phyloP scores from a whole-genome alignment of 2,888 invertebrate genomes.

The Tenthredo mesomela region DNA sequence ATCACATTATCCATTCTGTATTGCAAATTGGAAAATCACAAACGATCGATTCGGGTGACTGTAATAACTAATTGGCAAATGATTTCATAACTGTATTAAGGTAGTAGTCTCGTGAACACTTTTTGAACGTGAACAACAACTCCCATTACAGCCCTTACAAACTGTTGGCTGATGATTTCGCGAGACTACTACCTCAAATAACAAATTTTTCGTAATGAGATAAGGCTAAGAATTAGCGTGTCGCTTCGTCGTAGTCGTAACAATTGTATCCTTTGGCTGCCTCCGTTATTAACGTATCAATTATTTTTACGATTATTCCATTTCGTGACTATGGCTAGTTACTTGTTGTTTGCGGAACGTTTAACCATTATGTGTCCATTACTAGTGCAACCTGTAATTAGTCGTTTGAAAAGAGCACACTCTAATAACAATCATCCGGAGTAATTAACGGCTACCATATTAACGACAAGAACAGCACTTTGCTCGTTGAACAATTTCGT shows the following conservation, averaged over 20 bases:
- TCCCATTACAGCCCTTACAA: too few relatives aligned
- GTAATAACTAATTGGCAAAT: neutral
- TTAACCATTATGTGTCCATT: constrained; percentile 41
- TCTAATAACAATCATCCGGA: neutral
- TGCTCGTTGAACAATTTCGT: constrained; percentile 5
- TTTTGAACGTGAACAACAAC: too few relatives aligned
- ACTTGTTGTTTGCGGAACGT: constrained; percentile 37
- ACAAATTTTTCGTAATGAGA: neutral
- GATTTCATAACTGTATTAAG: neutral
- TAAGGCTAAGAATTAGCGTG: constrained; percentile 30
- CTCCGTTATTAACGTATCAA: constrained; percentile 44
- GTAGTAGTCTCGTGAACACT: too few relatives aligned
- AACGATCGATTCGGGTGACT: neutral
- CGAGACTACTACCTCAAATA: too few relatives aligned
- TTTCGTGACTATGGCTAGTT: constrained; percentile 43
- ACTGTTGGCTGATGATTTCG: too few relatives aligned
- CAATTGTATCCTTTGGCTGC: neutral
- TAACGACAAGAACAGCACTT: constrained; percentile 13
- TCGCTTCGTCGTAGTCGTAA: constrained; percentile 32
- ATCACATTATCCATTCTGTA: neutral
- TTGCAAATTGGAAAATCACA: neutral
- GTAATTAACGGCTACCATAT: constrained; percentile 21
- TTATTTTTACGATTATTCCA: constrained; percentile 31
- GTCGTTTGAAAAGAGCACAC: constrained; percentile 19
- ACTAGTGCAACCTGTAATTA: constrained; percentile 32